A percentile compares a stretch with the other conserved stretches of the same genome.
Conservation (phyloP, 2,797 vertebrate genomes). For the Arctocebus calabarensis region DNA sequence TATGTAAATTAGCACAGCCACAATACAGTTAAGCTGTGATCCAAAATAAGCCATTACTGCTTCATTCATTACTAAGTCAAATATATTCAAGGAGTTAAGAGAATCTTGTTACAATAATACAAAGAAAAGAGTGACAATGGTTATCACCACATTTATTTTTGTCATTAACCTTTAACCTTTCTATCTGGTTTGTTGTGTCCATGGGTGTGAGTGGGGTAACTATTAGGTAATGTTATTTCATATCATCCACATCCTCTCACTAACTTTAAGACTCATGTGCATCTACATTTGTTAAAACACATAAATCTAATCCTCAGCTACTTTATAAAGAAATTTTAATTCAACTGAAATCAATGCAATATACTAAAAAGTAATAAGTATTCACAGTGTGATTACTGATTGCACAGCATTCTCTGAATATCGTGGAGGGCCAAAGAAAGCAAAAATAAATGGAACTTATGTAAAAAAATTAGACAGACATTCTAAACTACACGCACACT, state of each 20-base stretch:
- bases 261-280: not conserved
- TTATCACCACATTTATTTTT: not conserved
- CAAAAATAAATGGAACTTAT: not conserved
- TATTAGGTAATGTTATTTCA: not conserved
- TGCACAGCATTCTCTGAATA: not conserved
- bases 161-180: not conserved
- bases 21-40: not conserved
- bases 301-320: not conserved
- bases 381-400: not conserved
- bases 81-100: not conserved
- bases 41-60: not conserved
- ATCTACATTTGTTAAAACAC: not conserved
- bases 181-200: not conserved
- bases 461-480: not conserved
- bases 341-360: not conserved
- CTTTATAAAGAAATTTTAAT: not conserved
- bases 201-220: not conserved
- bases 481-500: not conserved
- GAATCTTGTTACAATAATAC: not conserved
- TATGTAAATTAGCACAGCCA: not conserved
- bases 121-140: not conserved
- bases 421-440: not conserved
- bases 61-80: not conserved
- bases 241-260: not conserved
- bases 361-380: not conserved